A percentile compares a stretch with the other conserved stretches of the same genome.
Evolutionary conservation across 2,113 vertebrate genomes (phyloP).

Genomic region (Setophaga kirtlandii): DNA sequence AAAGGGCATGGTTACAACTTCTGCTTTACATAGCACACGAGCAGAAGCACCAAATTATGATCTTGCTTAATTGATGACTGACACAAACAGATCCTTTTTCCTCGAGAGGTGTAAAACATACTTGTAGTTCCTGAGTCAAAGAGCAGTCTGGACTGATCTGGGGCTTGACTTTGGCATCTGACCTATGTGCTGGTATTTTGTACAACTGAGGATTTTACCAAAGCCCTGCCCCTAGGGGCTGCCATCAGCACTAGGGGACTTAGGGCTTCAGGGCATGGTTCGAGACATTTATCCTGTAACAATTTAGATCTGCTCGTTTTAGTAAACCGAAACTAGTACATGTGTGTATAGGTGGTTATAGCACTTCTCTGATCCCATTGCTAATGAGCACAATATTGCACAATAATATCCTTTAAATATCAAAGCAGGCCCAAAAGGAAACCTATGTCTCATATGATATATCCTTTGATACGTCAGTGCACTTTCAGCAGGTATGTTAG

Average conservation of each 20-base stretch:
- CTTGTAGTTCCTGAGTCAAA: background rate
- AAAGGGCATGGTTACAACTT: background rate
- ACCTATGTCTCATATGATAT: background rate
- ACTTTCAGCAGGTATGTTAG: background rate
- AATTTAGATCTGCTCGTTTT: background rate
- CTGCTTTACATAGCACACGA: background rate
- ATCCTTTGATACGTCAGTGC: background rate
- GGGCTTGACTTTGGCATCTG: background rate
- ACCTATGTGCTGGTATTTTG: background rate
- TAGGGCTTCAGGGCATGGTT: background rate
- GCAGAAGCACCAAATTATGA: background rate
- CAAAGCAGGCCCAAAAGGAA: background rate
- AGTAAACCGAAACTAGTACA: background rate
- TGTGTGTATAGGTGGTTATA: background rate
- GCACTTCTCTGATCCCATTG: background rate
- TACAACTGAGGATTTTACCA: background rate
- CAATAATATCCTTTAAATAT: background rate
- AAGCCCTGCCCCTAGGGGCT: background rate
- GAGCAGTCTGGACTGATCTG: background rate
- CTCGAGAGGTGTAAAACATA: background rate
- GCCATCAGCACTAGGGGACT: rapidly evolving
- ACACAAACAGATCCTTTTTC: background rate
- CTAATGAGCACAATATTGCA: background rate
- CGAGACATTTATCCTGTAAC: background rate
- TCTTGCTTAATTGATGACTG: background rate